Evolutionary conservation across 2,113 vertebrate genomes (phyloP).

Genomic region (Oncorhynchus clarkii): DNA sequence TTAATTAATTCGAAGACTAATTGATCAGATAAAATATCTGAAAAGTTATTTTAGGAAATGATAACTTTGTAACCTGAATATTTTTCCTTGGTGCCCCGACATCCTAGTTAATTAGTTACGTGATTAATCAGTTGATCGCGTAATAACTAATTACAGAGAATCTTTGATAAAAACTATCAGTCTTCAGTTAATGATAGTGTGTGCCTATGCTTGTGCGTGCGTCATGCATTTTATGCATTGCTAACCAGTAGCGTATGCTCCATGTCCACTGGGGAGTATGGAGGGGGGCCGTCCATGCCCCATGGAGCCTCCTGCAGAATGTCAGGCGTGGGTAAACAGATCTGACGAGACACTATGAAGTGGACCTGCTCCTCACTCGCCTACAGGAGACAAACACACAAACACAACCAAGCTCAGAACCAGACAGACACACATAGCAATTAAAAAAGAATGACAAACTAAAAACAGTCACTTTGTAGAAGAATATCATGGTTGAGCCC

Average conservation of each 20-base stretch:
- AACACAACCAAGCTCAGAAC: slow-evolving; percentile 33
- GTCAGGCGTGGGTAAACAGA: slow-evolving; percentile 80
- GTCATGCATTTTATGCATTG: background rate
- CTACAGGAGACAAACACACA: slow-evolving; percentile 64
- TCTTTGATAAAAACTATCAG: too few relatives aligned
- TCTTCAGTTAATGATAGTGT: background rate
- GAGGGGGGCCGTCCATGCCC: slow-evolving; percentile 72
- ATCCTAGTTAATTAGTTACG: too few relatives aligned
- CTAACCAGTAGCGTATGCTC: slow-evolving; percentile 83
- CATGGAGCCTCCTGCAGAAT: slow-evolving; percentile 86
- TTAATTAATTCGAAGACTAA: too few relatives aligned
- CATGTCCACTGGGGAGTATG: slow-evolving; percentile 71
- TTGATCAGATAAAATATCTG: too few relatives aligned
- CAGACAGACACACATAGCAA: background rate
- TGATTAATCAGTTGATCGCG: too few relatives aligned
- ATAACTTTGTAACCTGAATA: too few relatives aligned
- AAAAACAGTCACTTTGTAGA: background rate
- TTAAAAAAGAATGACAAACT: too few relatives aligned
- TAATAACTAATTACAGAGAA: too few relatives aligned
- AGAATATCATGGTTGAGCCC: too few relatives aligned
- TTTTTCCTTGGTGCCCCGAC: too few relatives aligned
- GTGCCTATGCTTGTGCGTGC: slow-evolving; percentile 2
- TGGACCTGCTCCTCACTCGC: slow-evolving; percentile 90
- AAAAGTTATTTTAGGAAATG: too few relatives aligned
- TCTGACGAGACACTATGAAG: slow-evolving; percentile 87